Percentiles rank a stretch among this genome's conserved stretches.
phyloP scores from a whole-genome alignment of 92 coral and sea anemone genomes.

The Porites cylindrica region DNA sequence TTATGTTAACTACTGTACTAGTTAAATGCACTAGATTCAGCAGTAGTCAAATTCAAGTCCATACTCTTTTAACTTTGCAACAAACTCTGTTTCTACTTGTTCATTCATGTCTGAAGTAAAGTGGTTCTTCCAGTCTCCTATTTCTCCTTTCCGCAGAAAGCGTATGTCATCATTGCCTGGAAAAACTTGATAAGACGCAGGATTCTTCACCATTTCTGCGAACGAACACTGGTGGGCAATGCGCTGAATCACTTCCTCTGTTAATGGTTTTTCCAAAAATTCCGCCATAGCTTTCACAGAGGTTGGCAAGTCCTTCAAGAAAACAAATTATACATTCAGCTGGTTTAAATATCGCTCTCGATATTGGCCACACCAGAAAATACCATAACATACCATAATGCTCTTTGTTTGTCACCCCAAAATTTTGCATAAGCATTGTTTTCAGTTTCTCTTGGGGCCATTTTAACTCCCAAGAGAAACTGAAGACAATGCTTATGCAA shows the following conservation, averaged over 20 bases:
- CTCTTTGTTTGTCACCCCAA: too few relatives aligned
- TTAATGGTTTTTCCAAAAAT: slow-evolving; percentile 18
- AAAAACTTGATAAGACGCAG: slow-evolving; percentile 9
- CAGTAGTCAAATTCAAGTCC: not conserved
- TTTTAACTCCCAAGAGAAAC: too few relatives aligned
- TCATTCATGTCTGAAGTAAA: slow-evolving; percentile 20
- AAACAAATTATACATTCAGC: not conserved
- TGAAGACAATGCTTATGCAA: too few relatives aligned
- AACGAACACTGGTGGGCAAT: slow-evolving; percentile 33
- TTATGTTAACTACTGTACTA: too few relatives aligned
- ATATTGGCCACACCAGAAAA: too few relatives aligned
- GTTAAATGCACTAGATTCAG: too few relatives aligned
- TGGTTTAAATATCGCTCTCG: too few relatives aligned
- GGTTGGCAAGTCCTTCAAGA: slow-evolving; percentile 6
- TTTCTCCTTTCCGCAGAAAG: slow-evolving; percentile 15
- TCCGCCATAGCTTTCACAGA: slow-evolving; percentile 5
- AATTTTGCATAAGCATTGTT: too few relatives aligned
- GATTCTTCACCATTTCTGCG: slow-evolving; percentile 20
- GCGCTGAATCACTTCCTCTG: slow-evolving; percentile 13
- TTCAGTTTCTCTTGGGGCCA: too few relatives aligned
- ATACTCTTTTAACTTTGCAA: not conserved
- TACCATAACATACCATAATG: too few relatives aligned
- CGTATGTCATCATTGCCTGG: not conserved
- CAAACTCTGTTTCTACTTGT: not conserved
- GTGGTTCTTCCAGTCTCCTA: slow-evolving; percentile 41